phyloP scores from a whole-genome alignment of 2,113 vertebrate genomes.

The Tringa solitaria region DNA sequence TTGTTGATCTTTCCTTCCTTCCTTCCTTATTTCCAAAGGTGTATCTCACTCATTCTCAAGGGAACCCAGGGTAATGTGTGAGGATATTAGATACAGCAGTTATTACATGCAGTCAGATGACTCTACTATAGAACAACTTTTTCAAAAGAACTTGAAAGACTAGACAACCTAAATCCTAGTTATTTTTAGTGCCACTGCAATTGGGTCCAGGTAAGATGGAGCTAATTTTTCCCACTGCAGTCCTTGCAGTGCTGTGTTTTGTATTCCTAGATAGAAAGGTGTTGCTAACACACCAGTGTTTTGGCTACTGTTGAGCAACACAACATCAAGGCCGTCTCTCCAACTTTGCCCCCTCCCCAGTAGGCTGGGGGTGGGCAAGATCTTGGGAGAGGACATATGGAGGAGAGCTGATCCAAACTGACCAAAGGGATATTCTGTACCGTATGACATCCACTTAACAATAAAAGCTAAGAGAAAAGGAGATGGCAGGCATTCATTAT shows the following conservation, averaged over 20 bases:
- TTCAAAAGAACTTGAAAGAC: not conserved
- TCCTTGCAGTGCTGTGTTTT: not conserved
- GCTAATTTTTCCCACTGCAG: not conserved
- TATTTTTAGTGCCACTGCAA: not conserved
- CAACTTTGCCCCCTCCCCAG: not conserved
- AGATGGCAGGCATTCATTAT: not conserved
- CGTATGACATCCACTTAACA: not conserved
- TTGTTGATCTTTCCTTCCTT: not conserved
- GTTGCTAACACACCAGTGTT: not conserved
- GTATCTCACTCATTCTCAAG: not conserved
- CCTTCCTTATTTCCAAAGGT: not conserved
- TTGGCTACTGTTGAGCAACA: not conserved
- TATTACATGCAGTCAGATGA: not conserved
- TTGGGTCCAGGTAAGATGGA: not conserved
- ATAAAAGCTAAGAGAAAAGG: not conserved
- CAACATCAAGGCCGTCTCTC: not conserved
- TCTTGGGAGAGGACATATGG: not conserved
- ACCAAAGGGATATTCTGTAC: not conserved
- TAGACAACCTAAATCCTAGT: not conserved
- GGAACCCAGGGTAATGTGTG: not conserved
- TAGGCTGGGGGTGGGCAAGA: not conserved
- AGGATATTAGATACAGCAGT: not conserved
- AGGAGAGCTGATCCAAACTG: not conserved
- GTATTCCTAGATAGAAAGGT: not conserved
- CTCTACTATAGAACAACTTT: not conserved